Evolutionary conservation across 2,113 vertebrate species (phyloP).

Genomic region (Colaptes auratus): DNA sequence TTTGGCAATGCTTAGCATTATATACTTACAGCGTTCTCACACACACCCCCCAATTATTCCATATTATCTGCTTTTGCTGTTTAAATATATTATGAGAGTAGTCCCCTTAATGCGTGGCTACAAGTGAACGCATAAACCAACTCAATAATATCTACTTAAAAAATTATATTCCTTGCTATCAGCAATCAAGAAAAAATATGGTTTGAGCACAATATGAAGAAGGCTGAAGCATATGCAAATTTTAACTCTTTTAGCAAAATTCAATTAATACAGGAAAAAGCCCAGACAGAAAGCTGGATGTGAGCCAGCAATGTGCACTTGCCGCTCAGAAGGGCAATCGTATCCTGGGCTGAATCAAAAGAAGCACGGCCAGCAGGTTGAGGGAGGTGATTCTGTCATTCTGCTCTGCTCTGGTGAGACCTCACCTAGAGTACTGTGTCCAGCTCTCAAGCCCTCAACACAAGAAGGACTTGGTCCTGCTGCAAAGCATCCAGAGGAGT

Average conservation of each 20-base stretch:
- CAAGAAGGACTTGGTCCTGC: too few relatives aligned
- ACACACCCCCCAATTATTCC: slow-evolving; percentile 28
- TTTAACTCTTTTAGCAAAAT: not conserved
- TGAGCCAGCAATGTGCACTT: too few relatives aligned
- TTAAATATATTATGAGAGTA: not conserved
- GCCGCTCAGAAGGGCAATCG: too few relatives aligned
- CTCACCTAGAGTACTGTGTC: too few relatives aligned
- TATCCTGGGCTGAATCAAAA: too few relatives aligned
- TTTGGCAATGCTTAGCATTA: not conserved
- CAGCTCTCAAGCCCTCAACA: too few relatives aligned
- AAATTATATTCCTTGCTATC: not conserved
- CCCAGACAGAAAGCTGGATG: not conserved
- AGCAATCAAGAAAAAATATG: not conserved
- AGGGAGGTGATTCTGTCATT: too few relatives aligned
- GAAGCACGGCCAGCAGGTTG: too few relatives aligned
- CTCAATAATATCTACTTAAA: not conserved
- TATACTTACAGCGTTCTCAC: not conserved
- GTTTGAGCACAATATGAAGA: not conserved
- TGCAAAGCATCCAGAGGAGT: too few relatives aligned
- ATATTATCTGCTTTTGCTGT: slow-evolving; percentile 29
- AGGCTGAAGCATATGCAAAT: not conserved
- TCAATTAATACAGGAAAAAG: not conserved
- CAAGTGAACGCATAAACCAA: not conserved
- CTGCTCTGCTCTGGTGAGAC: too few relatives aligned
- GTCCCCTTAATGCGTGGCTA: not conserved